Evolutionary conservation across 2,888 invertebrate genomes (phyloP).

Genomic region (Colostygia pectinataria): DNA sequence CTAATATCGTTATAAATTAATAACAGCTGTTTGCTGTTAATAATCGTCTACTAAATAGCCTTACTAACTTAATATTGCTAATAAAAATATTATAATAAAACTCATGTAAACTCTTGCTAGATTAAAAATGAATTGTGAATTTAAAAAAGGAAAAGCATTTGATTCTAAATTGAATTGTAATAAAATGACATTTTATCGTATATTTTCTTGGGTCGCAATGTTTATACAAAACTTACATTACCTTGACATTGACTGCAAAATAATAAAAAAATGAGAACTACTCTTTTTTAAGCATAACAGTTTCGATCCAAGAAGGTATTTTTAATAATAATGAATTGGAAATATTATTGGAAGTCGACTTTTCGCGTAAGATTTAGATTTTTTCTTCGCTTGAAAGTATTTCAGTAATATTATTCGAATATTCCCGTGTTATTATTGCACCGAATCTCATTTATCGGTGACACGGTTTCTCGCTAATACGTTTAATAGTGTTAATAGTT

Average conservation of each 20-base stretch:
- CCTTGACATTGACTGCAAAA: too few species aligned
- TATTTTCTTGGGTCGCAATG: slow-evolving; percentile 13
- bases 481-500: slow-evolving; percentile 19
- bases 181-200: slow-evolving; percentile 69
- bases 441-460: slow-evolving; percentile 28
- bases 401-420: slow-evolving; percentile 32
- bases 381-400: slow-evolving; percentile 26
- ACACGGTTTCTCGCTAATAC: slow-evolving; percentile 28
- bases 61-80: slow-evolving; percentile 76
- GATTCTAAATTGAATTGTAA: slow-evolving; percentile 81
- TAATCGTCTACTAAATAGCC: slow-evolving; percentile 77
- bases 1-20: slow-evolving; percentile 55
- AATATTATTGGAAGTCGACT: slow-evolving; percentile 32
- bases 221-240: not conserved
- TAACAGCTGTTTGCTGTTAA: slow-evolving; percentile 50
- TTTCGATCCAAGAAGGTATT: slow-evolving; percentile 17
- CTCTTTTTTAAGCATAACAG: slow-evolving; percentile 3
- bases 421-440: slow-evolving; percentile 15
- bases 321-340: slow-evolving; percentile 24
- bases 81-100: slow-evolving; percentile 61
- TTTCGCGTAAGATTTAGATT: slow-evolving; percentile 21
- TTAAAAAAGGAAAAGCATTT: slow-evolving; percentile 75
- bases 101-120: slow-evolving; percentile 71
- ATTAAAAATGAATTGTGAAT: slow-evolving; percentile 72
- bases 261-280: slow-evolving; percentile 14